Conservation (phyloP, 1,140 invertebrate species). For the Vanessa atalanta region DNA sequence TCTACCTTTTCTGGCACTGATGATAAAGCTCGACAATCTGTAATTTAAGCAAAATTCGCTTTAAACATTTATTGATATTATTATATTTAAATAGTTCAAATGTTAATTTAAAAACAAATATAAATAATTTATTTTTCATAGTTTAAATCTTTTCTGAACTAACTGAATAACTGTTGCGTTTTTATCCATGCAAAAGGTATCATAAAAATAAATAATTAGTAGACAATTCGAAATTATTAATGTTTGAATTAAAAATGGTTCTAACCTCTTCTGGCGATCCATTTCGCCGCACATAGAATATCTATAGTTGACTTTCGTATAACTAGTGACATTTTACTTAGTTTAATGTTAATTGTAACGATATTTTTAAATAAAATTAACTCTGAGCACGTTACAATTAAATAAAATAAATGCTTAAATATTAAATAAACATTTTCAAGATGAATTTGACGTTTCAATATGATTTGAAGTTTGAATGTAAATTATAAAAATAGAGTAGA, state of each 20-base stretch:
- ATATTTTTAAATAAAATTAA: not conserved
- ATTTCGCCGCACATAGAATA: constrained; percentile 56
- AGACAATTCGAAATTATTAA: not conserved
- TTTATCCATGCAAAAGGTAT: too few species aligned
- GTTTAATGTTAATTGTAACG: not conserved
- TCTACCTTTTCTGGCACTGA: constrained; percentile 61
- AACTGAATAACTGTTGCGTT: too few species aligned
- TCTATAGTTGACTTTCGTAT: constrained; percentile 55
- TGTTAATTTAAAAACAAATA: too few species aligned
- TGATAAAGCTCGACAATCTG: constrained; percentile 59
- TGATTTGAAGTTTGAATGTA: too few species aligned
- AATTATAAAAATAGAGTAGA: too few species aligned
- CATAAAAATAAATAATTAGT: too few species aligned
- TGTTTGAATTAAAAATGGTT: not conserved
- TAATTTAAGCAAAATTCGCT: constrained; percentile 31
- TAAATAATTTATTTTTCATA: too few species aligned
- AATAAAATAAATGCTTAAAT: not conserved
- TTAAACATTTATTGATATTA: too few species aligned
- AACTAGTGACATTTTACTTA: constrained; percentile 52
- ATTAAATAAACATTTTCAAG: constrained; percentile 11
- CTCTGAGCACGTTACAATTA: not conserved
- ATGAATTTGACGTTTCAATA: too few species aligned
- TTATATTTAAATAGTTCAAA: too few species aligned
- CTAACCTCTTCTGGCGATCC: constrained; percentile 68
- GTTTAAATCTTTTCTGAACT: too few species aligned